Conservation (phyloP, 1,140 invertebrate species). For the Tetramorium alpestre region DNA sequence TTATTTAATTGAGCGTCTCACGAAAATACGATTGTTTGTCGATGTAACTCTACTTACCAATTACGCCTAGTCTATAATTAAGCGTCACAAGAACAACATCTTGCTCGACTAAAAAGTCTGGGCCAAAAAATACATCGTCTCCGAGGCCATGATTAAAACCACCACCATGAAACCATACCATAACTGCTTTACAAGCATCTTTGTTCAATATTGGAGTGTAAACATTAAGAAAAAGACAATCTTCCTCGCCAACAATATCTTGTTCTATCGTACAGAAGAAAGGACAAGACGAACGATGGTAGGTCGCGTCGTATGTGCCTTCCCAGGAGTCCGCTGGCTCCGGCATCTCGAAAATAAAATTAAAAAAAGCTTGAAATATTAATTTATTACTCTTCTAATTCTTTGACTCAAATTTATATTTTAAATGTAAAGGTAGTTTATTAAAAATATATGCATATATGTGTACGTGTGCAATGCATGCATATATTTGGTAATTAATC, state of each 20-base stretch:
- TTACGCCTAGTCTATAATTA: slow-evolving; percentile 89
- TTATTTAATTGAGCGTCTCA: background rate
- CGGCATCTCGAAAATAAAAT: slow-evolving; percentile 85
- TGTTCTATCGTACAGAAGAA: slow-evolving; percentile 80
- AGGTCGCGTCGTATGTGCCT: slow-evolving; percentile 88
- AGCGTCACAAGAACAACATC: slow-evolving; percentile 89
- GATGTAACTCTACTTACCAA: slow-evolving; percentile 83
- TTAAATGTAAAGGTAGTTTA: background rate
- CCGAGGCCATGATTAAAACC: slow-evolving; percentile 87
- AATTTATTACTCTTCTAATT: background rate
- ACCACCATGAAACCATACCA: slow-evolving; percentile 90
- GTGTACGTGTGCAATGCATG: background rate
- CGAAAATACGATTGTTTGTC: background rate
- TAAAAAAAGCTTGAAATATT: background rate
- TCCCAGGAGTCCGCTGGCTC: slow-evolving; percentile 87
- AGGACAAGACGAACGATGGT: slow-evolving; percentile 85
- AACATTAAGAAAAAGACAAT: slow-evolving; percentile 91
- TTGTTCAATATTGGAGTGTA: slow-evolving; percentile 86
- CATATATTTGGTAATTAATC: background rate
- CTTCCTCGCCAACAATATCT: slow-evolving; percentile 87
- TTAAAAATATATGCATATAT: background rate
- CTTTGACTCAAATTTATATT: background rate
- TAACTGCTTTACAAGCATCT: slow-evolving; percentile 85
- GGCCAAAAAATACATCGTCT: slow-evolving; percentile 85
- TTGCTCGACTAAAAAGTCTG: slow-evolving; percentile 89